phyloP scores from a whole-genome alignment of 2,113 vertebrate species.

The Lethenteron reissneri region DNA sequence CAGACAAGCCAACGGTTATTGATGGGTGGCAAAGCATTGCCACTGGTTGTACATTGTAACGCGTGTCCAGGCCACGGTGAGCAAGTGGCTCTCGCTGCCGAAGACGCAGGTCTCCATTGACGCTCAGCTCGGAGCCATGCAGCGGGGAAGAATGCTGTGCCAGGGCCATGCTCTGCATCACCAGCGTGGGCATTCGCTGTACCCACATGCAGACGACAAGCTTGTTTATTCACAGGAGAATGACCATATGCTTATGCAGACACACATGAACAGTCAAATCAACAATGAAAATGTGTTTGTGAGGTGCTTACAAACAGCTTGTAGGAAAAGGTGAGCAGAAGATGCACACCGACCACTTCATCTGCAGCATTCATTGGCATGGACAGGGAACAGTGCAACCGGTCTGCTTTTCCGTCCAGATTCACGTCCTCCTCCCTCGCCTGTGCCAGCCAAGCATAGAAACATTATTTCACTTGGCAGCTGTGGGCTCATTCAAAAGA shows the following conservation, averaged over 20 bases:
- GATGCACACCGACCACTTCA: constrained; percentile 44
- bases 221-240: too few relatives aligned
- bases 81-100: constrained; percentile 49
- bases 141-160: constrained; percentile 49
- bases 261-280: too few relatives aligned
- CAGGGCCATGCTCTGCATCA: constrained; percentile 74
- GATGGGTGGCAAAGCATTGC: too few relatives aligned
- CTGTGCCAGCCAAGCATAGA: constrained; percentile 19
- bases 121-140: constrained; percentile 40
- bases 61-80: constrained; percentile 36
- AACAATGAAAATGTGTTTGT: too few relatives aligned
- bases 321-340: constrained; percentile 75
- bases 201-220: constrained; percentile 5
- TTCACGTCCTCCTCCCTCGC: constrained; percentile 63
- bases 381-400: constrained; percentile 34
- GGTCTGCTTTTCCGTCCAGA: constrained; percentile 59
- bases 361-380: constrained; percentile 47
- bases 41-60: constrained; percentile 41
- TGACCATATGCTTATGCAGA: too few relatives aligned
- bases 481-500: too few relatives aligned
- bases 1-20: too few relatives aligned
- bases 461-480: too few relatives aligned
- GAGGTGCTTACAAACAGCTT: constrained; percentile 40
- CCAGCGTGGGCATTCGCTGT: constrained; percentile 64
- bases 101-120: constrained; percentile 57